Percentiles rank a stretch among this genome's conserved stretches.
Conservation (phyloP, 2,797 vertebrate genomes). For the Todus mexicanus region DNA sequence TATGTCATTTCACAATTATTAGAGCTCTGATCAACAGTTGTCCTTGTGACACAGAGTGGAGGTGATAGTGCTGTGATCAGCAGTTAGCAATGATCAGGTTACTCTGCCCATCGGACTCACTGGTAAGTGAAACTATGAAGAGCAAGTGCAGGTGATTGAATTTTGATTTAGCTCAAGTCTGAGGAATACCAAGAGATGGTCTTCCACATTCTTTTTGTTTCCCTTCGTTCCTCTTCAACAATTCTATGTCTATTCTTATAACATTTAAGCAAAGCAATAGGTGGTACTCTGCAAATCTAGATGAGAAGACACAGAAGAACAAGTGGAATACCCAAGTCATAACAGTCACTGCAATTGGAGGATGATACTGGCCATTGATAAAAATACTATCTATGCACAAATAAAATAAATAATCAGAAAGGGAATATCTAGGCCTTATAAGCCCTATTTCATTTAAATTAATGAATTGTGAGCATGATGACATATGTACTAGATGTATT, state of each 20-base stretch:
- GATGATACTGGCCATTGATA: neutral
- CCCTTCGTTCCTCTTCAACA: neutral
- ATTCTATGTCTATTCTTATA: neutral
- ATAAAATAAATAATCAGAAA: neutral
- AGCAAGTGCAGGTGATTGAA: neutral
- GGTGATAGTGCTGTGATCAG: neutral
- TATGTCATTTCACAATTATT: neutral
- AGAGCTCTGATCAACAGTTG: neutral
- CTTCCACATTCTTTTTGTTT: neutral
- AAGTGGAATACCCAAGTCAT: neutral
- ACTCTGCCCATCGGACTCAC: neutral
- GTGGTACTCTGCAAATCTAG: neutral
- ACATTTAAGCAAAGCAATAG: neutral
- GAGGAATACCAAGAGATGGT: neutral
- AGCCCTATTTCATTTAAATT: neutral
- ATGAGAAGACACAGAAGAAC: neutral
- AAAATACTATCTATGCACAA: neutral
- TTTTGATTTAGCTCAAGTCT: neutral
- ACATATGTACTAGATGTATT: neutral
- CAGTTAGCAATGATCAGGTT: neutral
- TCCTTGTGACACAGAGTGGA: neutral
- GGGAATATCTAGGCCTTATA: neutral
- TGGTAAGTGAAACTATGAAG: neutral
- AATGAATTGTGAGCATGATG: neutral
- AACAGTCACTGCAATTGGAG: neutral